Conservation (phyloP, 2,113 vertebrate species). For the Labeo rohita region DNA sequence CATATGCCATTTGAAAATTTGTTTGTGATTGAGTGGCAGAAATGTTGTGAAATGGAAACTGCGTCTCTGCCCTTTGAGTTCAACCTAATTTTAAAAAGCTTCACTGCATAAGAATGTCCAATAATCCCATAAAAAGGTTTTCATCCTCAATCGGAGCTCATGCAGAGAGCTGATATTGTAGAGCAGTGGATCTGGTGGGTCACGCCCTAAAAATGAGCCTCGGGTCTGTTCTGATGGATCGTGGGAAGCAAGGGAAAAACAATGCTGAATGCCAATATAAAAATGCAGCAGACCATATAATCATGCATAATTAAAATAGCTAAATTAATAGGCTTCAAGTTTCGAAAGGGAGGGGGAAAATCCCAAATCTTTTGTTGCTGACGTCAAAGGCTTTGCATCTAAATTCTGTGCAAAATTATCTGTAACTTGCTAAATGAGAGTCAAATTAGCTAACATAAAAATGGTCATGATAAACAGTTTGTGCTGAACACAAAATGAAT, state of each 20-base stretch:
- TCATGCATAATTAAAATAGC: neutral
- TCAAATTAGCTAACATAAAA: neutral
- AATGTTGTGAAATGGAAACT: slow-evolving; percentile 25
- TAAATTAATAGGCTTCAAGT: neutral
- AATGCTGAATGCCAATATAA: neutral
- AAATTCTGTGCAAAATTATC: neutral
- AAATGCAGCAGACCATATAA: neutral
- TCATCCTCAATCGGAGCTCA: neutral
- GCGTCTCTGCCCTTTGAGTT: neutral
- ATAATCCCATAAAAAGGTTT: slow-evolving; percentile 1
- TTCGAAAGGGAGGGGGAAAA: neutral
- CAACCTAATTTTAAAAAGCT: slow-evolving; percentile 4
- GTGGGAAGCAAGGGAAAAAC: neutral
- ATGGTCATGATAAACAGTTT: neutral
- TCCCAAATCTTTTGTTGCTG: neutral
- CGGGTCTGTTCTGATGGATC: neutral
- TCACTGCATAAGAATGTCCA: neutral
- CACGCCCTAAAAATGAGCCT: neutral
- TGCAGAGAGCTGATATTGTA: neutral
- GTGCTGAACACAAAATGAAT: neutral
- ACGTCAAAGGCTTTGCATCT: neutral
- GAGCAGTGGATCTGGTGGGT: neutral
- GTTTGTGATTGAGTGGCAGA: slow-evolving; percentile 23
- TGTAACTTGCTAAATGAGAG: neutral
- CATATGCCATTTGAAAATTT: slow-evolving; percentile 21